Evolutionary conservation across 2,888 invertebrate genomes (phyloP).

Genomic region (Dicyrtoma fusca): DNA sequence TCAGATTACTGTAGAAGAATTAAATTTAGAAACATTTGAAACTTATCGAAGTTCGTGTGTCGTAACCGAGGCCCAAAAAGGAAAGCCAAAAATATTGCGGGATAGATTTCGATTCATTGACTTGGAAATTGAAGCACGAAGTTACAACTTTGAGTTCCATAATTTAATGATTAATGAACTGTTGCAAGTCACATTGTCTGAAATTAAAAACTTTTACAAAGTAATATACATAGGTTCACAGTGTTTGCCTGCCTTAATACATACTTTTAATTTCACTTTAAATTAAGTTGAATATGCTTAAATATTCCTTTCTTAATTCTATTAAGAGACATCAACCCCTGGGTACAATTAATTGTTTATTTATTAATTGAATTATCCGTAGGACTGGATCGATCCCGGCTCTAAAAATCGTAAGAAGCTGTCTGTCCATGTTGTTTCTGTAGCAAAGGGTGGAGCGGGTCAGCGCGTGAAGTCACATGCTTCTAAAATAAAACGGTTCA

Average conservation of each 20-base stretch:
- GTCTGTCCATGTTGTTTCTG: slow-evolving; percentile 13
- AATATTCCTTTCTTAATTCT: too few species aligned
- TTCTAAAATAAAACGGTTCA: too few species aligned
- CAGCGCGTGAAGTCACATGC: background rate
- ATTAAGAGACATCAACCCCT: too few species aligned
- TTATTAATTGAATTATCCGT: too few species aligned
- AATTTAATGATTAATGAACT: slow-evolving; percentile 3
- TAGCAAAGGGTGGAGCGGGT: slow-evolving; percentile 17
- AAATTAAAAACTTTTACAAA: slow-evolving; percentile 12
- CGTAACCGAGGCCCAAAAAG: slow-evolving; percentile 80
- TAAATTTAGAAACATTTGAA: slow-evolving; percentile 78
- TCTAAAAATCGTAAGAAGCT: slow-evolving; percentile 13
- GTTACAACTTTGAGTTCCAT: slow-evolving; percentile 11
- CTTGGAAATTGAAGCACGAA: background rate
- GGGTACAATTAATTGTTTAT: too few species aligned
- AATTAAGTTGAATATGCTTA: too few species aligned
- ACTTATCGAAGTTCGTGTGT: slow-evolving; percentile 82
- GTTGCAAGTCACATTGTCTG: background rate
- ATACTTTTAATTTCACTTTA: too few species aligned
- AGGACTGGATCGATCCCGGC: slow-evolving; percentile 25
- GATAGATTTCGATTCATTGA: slow-evolving; percentile 61
- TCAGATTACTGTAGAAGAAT: slow-evolving; percentile 71
- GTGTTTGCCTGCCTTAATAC: too few species aligned
- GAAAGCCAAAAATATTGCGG: slow-evolving; percentile 84
- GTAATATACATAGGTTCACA: too few species aligned